Evolutionary conservation across 2,113 vertebrate genomes (phyloP).

Genomic region (Grammomys surdaster): DNA sequence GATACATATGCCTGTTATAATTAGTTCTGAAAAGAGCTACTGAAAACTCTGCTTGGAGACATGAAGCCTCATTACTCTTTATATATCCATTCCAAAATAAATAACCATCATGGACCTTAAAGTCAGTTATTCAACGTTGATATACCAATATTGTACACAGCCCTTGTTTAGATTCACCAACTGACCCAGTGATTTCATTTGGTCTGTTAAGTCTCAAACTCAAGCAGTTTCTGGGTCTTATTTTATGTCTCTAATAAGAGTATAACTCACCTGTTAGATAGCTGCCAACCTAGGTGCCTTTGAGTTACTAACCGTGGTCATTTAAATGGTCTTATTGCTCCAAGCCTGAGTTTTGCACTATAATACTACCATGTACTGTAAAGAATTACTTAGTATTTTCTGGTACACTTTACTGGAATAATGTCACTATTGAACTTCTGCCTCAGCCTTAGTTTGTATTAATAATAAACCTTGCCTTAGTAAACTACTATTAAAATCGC

Average conservation of each 20-base stretch:
- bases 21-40: background rate
- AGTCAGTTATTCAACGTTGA: background rate
- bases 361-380: background rate
- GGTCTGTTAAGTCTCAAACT: background rate
- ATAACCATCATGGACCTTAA: background rate
- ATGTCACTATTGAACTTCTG: background rate
- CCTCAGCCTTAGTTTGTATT: background rate
- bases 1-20: background rate
- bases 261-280: background rate
- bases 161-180: background rate
- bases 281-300: background rate
- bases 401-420: background rate
- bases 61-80: background rate
- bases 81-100: background rate
- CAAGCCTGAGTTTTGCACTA: background rate
- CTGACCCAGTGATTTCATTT: background rate
- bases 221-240: background rate
- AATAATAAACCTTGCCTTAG: background rate
- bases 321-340: background rate
- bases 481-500: background rate
- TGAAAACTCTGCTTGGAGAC: background rate
- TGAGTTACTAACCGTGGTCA: background rate
- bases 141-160: background rate
- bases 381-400: background rate
- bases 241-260: background rate